Conservation (phyloP, 2,888 invertebrate species). For the Hydriomena furcata region DNA sequence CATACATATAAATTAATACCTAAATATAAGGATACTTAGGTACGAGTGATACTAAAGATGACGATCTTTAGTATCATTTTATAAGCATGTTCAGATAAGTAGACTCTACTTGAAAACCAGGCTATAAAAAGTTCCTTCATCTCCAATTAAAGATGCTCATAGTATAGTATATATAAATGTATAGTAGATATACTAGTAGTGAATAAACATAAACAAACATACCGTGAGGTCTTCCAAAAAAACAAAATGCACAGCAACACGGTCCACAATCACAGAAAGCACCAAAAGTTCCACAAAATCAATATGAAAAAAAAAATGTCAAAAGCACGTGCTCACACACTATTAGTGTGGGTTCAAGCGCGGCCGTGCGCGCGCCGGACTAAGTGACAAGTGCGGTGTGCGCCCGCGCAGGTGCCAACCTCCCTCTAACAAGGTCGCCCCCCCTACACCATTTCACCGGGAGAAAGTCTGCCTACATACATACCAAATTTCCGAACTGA, state of each 20-base stretch:
- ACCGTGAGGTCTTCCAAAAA: slow-evolving; percentile 58
- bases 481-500: slow-evolving; percentile 81
- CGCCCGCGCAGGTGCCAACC: slow-evolving; percentile 75
- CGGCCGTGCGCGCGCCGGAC: slow-evolving; percentile 73
- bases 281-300: slow-evolving; percentile 58
- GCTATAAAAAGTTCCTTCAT: not conserved
- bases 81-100: too few species aligned
- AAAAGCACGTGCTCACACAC: slow-evolving; percentile 62
- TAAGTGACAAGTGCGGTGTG: slow-evolving; percentile 73
- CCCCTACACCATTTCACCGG: slow-evolving; percentile 75
- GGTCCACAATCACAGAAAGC: slow-evolving; percentile 70
- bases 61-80: too few species aligned
- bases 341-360: slow-evolving; percentile 41
- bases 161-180: too few species aligned
- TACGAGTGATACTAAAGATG: too few species aligned
- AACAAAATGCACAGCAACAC: slow-evolving; percentile 47
- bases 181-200: slow-evolving; percentile 10
- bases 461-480: slow-evolving; percentile 83
- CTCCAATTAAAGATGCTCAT: not conserved
- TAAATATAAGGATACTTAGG: too few species aligned
- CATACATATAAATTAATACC: too few species aligned
- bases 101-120: too few species aligned
- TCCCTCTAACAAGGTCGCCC: slow-evolving; percentile 82
- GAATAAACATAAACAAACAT: slow-evolving; percentile 41
- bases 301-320: slow-evolving; percentile 35